phyloP scores from a whole-genome alignment of 2,888 invertebrate species.

The Rhagium mordax region DNA sequence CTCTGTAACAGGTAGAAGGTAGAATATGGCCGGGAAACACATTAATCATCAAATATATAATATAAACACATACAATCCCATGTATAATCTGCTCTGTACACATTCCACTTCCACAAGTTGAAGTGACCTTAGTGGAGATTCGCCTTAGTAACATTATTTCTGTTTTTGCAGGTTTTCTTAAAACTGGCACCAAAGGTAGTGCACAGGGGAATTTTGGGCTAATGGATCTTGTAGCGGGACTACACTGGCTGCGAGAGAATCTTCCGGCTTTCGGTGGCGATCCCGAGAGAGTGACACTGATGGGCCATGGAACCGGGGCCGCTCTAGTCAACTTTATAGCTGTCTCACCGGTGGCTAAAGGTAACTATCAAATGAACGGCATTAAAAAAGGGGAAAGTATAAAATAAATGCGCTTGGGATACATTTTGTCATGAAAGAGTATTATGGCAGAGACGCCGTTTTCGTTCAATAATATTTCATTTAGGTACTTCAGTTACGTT shows the following conservation, averaged over 20 bases:
- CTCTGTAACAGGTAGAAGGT: too few relatives aligned
- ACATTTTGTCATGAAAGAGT: neutral
- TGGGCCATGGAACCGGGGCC: slow-evolving; percentile 98
- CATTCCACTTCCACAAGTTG: neutral
- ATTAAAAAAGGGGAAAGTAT: neutral
- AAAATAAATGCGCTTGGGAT: neutral
- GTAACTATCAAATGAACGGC: slow-evolving; percentile 71
- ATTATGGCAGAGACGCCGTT: neutral
- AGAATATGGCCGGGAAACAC: too few relatives aligned
- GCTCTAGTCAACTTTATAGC: slow-evolving; percentile 96
- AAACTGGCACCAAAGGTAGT: slow-evolving; percentile 90
- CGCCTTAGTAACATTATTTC: slow-evolving; percentile 21
- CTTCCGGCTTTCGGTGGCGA: slow-evolving; percentile 96
- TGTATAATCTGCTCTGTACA: neutral
- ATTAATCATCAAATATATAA: too few relatives aligned
- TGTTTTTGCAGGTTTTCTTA: slow-evolving; percentile 83
- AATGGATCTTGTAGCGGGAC: slow-evolving; percentile 94
- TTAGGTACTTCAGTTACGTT: too few relatives aligned
- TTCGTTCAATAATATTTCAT: neutral
- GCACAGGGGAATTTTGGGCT: slow-evolving; percentile 93
- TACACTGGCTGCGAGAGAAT: slow-evolving; percentile 97
- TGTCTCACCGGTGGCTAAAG: slow-evolving; percentile 95
- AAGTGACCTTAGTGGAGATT: neutral
- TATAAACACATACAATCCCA: too few relatives aligned
- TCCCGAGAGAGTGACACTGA: slow-evolving; percentile 90